A percentile compares a stretch with the other conserved stretches of the same genome.
Evolutionary conservation across 2,113 vertebrate species (phyloP).

Genomic region (Cavia porcellus): DNA sequence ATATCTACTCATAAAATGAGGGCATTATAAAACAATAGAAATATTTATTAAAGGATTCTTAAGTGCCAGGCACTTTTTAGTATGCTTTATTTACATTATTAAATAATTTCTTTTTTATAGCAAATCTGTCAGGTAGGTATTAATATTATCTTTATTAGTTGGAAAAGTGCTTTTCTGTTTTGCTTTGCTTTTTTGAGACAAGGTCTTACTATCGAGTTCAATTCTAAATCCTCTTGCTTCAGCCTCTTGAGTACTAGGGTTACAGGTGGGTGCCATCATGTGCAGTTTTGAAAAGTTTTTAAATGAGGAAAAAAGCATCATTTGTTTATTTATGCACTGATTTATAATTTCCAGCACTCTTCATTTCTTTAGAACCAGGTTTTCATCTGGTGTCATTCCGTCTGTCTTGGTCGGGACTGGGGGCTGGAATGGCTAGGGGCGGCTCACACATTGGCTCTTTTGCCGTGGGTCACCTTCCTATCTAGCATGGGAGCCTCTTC

Average conservation of each 20-base stretch:
- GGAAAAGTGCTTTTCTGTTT: neutral
- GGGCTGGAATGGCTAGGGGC: neutral
- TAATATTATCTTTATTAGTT: neutral
- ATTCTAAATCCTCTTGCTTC: neutral
- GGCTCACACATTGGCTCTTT: neutral
- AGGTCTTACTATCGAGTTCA: neutral
- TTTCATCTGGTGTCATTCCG: neutral
- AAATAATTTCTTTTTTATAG: conserved; percentile 7
- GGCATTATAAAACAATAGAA: neutral
- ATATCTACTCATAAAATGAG: conserved; percentile 37
- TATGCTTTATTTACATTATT: neutral
- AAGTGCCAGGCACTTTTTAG: neutral
- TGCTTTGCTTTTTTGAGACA: neutral
- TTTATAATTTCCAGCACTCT: neutral
- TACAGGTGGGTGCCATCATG: neutral
- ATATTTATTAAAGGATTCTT: neutral
- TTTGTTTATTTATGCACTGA: neutral
- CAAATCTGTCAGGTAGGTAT: neutral
- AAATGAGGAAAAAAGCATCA: neutral
- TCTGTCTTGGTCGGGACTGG: neutral
- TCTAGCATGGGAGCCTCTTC: neutral
- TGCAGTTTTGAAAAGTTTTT: neutral
- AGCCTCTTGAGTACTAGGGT: neutral
- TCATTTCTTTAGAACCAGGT: neutral
- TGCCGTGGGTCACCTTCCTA: neutral